phyloP scores from a whole-genome alignment of 2,888 invertebrate species.

The Zonitis immaculata region DNA sequence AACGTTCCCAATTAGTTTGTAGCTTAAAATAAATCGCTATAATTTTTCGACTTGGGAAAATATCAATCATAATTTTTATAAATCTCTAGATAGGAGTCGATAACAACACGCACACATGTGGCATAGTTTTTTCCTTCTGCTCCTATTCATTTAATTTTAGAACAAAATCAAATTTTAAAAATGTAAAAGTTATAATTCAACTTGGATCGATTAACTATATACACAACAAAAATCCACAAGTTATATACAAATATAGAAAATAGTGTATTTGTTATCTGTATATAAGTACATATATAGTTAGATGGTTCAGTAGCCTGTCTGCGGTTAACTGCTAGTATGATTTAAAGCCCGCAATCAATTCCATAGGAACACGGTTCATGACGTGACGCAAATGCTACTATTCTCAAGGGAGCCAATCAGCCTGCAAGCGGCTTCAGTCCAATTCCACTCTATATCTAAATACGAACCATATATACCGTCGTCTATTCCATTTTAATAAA shows the following conservation, averaged over 20 bases:
- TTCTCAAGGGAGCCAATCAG: slow-evolving; percentile 42
- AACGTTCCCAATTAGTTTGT: background rate
- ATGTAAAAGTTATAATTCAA: too few relatives aligned
- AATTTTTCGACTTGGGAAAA: background rate
- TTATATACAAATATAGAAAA: too few relatives aligned
- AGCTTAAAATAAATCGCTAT: background rate
- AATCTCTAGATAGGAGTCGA: background rate
- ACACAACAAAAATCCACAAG: too few relatives aligned
- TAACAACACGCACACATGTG: too few relatives aligned
- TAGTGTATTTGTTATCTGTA: too few relatives aligned
- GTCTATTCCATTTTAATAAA: too few relatives aligned
- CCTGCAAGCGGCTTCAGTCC: slow-evolving; percentile 30
- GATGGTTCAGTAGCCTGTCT: slow-evolving; percentile 31
- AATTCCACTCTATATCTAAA: slow-evolving; percentile 30
- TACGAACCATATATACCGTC: too few relatives aligned
- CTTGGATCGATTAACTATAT: too few relatives aligned
- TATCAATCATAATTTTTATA: background rate
- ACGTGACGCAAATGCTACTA: slow-evolving; percentile 43
- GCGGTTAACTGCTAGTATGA: slow-evolving; percentile 42
- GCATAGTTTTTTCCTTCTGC: too few relatives aligned
- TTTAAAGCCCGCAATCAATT: slow-evolving; percentile 41
- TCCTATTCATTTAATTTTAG: too few relatives aligned
- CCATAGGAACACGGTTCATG: slow-evolving; percentile 34
- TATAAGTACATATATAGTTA: slow-evolving; percentile 14
- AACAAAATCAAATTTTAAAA: too few relatives aligned